Conservation (phyloP, 2,888 invertebrate genomes). For the Hemistola chrysoprasaria region DNA sequence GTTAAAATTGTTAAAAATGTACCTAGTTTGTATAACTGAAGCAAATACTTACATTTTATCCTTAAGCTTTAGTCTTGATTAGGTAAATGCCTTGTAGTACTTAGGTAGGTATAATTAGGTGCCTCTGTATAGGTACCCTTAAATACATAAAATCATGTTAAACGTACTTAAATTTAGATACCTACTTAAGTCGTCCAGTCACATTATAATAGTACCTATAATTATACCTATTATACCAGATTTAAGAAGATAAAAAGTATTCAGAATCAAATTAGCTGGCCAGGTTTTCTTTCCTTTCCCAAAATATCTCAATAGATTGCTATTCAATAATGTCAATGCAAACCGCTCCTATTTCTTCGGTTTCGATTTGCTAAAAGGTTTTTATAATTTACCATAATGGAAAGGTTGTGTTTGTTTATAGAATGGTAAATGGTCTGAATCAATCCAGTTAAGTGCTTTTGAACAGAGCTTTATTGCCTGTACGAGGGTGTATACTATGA, state of each 20-base stretch:
- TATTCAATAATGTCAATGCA: constrained; percentile 43
- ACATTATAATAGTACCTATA: constrained; percentile 5
- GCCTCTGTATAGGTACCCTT: too few relatives aligned
- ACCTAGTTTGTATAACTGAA: too few relatives aligned
- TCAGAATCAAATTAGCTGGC: background rate
- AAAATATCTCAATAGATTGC: constrained; percentile 19
- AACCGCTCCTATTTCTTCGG: constrained; percentile 51
- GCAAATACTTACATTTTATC: too few relatives aligned
- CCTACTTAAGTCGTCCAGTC: background rate
- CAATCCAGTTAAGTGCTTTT: constrained; percentile 81
- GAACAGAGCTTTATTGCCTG: constrained; percentile 79
- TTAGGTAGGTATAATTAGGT: too few relatives aligned
- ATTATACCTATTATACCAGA: constrained; percentile 1
- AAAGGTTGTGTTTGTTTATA: constrained; percentile 80
- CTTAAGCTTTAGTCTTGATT: too few relatives aligned
- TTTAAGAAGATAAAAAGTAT: too few relatives aligned
- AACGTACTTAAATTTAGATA: too few relatives aligned
- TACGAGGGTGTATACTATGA: constrained; percentile 37
- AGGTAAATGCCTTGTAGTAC: too few relatives aligned
- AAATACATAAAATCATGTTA: too few relatives aligned
- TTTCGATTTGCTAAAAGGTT: constrained; percentile 72
- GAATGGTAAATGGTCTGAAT: constrained; percentile 80
- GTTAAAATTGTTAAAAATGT: too few relatives aligned
- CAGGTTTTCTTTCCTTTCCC: constrained; percentile 7
- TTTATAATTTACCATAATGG: constrained; percentile 79